phyloP scores from a whole-genome alignment of 2,113 vertebrate genomes.

The Lepus europaeus region DNA sequence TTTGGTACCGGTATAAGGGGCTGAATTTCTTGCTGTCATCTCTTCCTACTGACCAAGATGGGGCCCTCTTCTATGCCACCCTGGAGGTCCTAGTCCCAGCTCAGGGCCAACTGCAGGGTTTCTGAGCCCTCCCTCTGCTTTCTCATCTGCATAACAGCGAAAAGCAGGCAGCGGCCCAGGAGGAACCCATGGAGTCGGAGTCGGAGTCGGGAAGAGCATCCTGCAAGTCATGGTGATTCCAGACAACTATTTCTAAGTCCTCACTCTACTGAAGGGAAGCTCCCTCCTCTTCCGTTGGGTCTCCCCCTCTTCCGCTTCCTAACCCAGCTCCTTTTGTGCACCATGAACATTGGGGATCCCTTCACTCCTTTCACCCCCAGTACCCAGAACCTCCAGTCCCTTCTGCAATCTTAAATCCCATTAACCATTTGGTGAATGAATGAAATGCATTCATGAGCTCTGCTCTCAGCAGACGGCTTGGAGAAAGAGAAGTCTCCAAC shows the following conservation, averaged over 20 bases:
- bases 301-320: neutral
- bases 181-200: neutral
- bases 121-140: neutral
- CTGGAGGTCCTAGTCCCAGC: neutral
- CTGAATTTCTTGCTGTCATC: neutral
- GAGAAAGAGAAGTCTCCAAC: neutral
- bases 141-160: neutral
- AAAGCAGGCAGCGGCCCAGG: neutral
- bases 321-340: neutral
- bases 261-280: neutral
- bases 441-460: neutral
- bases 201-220: neutral
- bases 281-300: rapidly evolving
- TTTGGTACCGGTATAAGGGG: neutral
- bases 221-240: neutral
- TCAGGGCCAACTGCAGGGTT: neutral
- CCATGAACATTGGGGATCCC: neutral
- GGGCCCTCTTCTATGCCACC: neutral
- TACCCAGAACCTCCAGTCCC: neutral
- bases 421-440: neutral
- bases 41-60: neutral
- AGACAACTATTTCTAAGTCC: neutral
- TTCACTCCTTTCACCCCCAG: neutral
- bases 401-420: neutral
- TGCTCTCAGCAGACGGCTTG: neutral